phyloP scores from a whole-genome alignment of 1,140 invertebrate species.

The Caenorhabditis brenneri region DNA sequence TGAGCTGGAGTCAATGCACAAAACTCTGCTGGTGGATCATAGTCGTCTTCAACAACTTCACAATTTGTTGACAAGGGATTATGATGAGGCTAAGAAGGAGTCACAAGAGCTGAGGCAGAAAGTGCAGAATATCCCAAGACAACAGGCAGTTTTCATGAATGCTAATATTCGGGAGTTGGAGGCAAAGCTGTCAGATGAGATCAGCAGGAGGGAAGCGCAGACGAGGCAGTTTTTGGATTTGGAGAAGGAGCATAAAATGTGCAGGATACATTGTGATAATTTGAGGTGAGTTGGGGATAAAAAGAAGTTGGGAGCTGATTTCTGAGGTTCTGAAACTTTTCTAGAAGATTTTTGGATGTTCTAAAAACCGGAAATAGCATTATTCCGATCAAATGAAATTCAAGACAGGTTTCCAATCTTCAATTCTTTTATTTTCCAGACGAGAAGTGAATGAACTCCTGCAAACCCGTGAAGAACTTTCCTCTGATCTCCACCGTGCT shows the following conservation, averaged over 20 bases:
- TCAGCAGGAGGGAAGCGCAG: not conserved
- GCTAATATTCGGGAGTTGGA: conserved; percentile 9
- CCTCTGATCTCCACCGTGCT: not conserved
- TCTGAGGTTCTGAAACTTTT: no score
- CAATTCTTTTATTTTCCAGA: not conserved
- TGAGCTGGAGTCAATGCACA: conserved; percentile 44
- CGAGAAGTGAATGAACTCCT: not conserved
- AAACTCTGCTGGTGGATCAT: conserved; percentile 51
- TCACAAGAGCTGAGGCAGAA: conserved; percentile 44
- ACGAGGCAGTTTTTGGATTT: not conserved
- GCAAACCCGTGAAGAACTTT: conserved; percentile 2
- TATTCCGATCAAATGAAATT: no score
- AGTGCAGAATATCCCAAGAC: conserved; percentile 38
- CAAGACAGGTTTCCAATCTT: no score
- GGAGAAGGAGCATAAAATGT: conserved; percentile 27
- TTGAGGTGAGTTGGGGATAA: not conserved
- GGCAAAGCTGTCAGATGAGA: conserved; percentile 1
- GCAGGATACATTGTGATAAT: conserved; percentile 4
- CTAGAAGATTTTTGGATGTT: no score
- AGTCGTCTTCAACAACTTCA: conserved; percentile 53
- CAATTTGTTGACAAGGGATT: conserved; percentile 47
- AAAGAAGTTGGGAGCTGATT: no score
- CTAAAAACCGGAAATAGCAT: no score
- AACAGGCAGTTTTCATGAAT: conserved; percentile 16
- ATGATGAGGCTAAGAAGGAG: conserved; percentile 50